These are phyloP conservation scores for Macroglossus sobrinus DNA, from an alignment of 2,113 vertebrate genomes.

Conservation along the genomic window DNA sequence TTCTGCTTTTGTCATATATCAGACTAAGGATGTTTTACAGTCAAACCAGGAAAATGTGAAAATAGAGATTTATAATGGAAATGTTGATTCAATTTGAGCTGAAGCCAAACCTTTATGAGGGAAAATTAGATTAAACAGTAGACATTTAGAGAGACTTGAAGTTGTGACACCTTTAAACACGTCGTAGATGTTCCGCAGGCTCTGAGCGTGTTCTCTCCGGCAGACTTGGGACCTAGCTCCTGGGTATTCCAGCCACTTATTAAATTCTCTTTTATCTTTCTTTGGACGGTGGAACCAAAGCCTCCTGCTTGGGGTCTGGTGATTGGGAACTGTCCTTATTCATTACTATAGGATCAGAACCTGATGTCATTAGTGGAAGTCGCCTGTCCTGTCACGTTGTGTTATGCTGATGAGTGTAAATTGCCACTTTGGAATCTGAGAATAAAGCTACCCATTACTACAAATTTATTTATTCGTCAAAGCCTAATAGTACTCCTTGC, in stretches of 20 bases:
- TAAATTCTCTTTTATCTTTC: conserved; percentile 21
- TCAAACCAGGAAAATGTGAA: conserved; percentile 53
- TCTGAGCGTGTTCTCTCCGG: neutral
- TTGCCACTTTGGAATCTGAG: neutral
- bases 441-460: neutral
- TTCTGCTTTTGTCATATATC: conserved; percentile 36
- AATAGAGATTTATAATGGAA: conserved; percentile 63
- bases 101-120: conserved; percentile 48
- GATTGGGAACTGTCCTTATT: neutral
- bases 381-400: neutral
- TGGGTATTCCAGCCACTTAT: neutral
- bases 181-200: neutral
- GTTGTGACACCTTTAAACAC: conserved; percentile 43
- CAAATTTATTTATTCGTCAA: conserved; percentile 13
- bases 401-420: conserved; percentile 1
- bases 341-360: neutral
- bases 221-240: neutral
- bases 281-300: neutral
- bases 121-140: conserved; percentile 61
- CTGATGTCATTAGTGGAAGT: neutral
- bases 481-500: neutral
- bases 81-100: conserved; percentile 55
- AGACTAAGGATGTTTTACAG: conserved; percentile 29
- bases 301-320: neutral
- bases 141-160: conserved; percentile 46